Evolutionary conservation across 2,113 vertebrate species (phyloP), one percentile per base, ranked within the genome.

Genomic region (Thomomys bottae): DNA sequence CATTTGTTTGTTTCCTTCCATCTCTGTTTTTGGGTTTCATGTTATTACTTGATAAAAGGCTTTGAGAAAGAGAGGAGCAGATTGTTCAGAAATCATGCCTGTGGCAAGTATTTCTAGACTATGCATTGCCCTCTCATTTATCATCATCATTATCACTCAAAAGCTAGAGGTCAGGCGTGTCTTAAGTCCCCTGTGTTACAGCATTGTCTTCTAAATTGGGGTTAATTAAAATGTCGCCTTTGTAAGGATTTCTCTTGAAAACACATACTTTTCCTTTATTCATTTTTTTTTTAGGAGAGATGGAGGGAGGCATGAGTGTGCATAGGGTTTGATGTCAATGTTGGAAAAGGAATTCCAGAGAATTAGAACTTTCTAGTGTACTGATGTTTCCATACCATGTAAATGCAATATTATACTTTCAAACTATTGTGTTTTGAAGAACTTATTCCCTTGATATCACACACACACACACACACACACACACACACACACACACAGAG

Each of bases 171-270:
- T 95, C 92, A 95, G 76, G 64, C 77, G 36, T 95, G 90, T 87
- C 91, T 80, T n/a, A 45, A 28, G 59, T 94, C 86, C 88, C 88
- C 42, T 93, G 88, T 94, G 88, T 92, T 95, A 95, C 83, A 81
- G 36, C 72, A 84, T 90, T 96, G 84, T 90, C 90, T 92, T 34
- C 80, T 90, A 96, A 96, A 96, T 86, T 92, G 88, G 67, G 92
- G 96, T 95, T 95, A 92, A 97, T 96, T 95, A 96, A 95, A 96
- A 95, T 92, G 90, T 94, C 90, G 84, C 40, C 68, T 89, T 94
- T 87, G 68, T 90, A 94, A 70, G 70, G 87, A 63, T 68, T 83
- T 90, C 70, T 71, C 40, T 89, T 76, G 45, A 88, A n/a, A 28
- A 40, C 70, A 42, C 28, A 28, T 21, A 30, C 15, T 90, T 87